Evolutionary conservation across 2,888 invertebrate species (phyloP).

Genomic region (Pemphredon lugubris): DNA sequence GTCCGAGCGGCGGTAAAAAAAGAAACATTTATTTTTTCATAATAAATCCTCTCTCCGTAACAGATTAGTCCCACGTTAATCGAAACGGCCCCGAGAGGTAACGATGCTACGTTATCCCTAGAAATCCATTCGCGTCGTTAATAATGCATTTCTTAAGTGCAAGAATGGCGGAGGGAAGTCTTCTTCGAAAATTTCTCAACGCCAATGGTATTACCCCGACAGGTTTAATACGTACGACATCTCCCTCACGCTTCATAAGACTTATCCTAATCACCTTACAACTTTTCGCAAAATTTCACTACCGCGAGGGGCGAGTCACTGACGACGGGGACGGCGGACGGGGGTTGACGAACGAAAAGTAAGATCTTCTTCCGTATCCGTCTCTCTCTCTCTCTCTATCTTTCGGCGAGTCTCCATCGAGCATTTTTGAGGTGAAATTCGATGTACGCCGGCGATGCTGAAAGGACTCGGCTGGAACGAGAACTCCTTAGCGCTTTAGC

Average conservation of each 20-base stretch:
- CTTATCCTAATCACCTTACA: slow-evolving; percentile 41
- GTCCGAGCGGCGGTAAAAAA: no score
- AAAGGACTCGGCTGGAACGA: slow-evolving; percentile 47
- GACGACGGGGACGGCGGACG: neutral
- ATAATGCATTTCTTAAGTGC: no score
- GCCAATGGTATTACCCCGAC: no score
- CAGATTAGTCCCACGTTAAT: no score
- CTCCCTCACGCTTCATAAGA: slow-evolving; percentile 19
- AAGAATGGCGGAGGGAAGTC: no score
- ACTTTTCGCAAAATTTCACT: slow-evolving; percentile 5
- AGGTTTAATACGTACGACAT: no score
- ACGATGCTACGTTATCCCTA: no score
- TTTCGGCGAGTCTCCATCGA: slow-evolving; percentile 17
- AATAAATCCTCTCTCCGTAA: no score
- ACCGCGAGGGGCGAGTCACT: neutral
- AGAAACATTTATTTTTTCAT: no score
- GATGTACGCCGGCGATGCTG: slow-evolving; percentile 41
- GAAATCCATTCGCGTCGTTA: no score
- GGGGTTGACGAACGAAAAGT: neutral
- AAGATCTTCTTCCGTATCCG: neutral
- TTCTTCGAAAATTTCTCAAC: no score
- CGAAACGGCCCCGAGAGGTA: no score
- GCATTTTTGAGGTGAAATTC: slow-evolving; percentile 55
- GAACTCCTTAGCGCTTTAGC: slow-evolving; percentile 64
- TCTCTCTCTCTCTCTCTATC: neutral